Base-by-base conservation (phyloP, 1,140 invertebrate species). In the Nomia melanderi region DNA sequence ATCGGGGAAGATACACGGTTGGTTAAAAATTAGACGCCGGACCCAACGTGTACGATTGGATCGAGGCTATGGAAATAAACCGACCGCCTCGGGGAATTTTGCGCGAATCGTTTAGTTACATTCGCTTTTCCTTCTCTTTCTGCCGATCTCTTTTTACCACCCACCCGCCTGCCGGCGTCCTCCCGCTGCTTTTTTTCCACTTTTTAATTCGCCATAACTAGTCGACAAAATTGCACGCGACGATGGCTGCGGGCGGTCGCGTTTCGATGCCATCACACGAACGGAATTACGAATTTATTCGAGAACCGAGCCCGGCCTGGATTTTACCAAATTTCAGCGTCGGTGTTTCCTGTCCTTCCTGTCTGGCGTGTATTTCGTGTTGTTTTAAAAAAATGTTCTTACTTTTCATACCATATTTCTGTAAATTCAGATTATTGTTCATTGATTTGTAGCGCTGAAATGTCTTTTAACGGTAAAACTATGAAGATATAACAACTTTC, bases 21-120 rank as follows among this genome's bases (percentile, higher is more conserved):
- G 69, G 56, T 60, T 60, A 47, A 60, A 71, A 71, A 71, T 71
- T 71, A 71, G 54, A 71, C 20, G 36, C 27, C 8, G 20, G 41
- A 12, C 6, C 66, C 11, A 54, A 41, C 54, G 17, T 44, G 41
- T 47, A 60, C 44, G 53, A 56, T 64, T 64, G 44, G 59, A 64
- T 53, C 27, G n/a, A 27, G 57, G 25, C 5, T 39, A 41, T 56
- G 54, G 50, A 44, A 66, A 57, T 47, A 64, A 64, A 39, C 59
- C 20, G 71, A 39, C 60, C 44, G 59, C 72, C 78, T 64, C 78
- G 63, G 78, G 79, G 47, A 29, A 67, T 25, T 81, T 82, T 77
- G 12, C 63, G 60, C 78, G 53, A 71, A 81, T 63, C 80, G 72
- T 82, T 82, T 77, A 77, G 80, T 82, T 81, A 82, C 66, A 77